A percentile compares a stretch with the other conserved stretches of the same genome.
Conservation (phyloP, 2,888 invertebrate species). For the Unio pictorum region DNA sequence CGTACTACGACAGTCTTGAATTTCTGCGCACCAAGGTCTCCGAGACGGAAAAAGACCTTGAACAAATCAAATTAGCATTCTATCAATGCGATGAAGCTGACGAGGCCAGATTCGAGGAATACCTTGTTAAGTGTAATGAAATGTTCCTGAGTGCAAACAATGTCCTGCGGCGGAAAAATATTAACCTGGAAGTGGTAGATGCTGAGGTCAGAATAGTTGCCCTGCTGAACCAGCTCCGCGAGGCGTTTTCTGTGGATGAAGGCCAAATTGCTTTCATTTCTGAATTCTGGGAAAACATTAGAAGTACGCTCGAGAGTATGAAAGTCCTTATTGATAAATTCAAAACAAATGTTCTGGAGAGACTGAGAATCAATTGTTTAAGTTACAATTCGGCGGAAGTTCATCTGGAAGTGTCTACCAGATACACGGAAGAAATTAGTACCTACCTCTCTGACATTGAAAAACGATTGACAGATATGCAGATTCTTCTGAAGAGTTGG, state of each 20-base stretch:
- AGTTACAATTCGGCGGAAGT: slow-evolving; percentile 55
- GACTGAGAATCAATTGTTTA: slow-evolving; percentile 58
- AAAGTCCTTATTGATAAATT: slow-evolving; percentile 52
- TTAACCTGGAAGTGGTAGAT: slow-evolving; percentile 47
- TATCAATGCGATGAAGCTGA: slow-evolving; percentile 46
- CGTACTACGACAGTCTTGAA: slow-evolving; percentile 63
- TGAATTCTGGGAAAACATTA: slow-evolving; percentile 63
- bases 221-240: slow-evolving; percentile 57
- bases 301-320: slow-evolving; percentile 48
- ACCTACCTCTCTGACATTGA: slow-evolving; percentile 52
- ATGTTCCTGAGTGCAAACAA: slow-evolving; percentile 61
- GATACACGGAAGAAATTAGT: slow-evolving; percentile 58
- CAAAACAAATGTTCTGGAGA: slow-evolving; percentile 54
- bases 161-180: slow-evolving; percentile 49
- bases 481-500: slow-evolving; percentile 56
- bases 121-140: slow-evolving; percentile 55
- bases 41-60: slow-evolving; percentile 55
- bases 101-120: slow-evolving; percentile 49
- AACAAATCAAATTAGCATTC: slow-evolving; percentile 48
- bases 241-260: slow-evolving; percentile 39
- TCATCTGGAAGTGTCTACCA: slow-evolving; percentile 52
- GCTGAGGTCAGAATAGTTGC: slow-evolving; percentile 54
- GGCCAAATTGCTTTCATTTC: slow-evolving; percentile 54
- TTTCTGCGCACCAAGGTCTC: slow-evolving; percentile 55
- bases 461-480: slow-evolving; percentile 43